Percentiles rank a stretch among this genome's conserved stretches.
Conservation (phyloP, 37 sponge, comb jelly and placozoan genomes). For the Spongilla lacustris region DNA sequence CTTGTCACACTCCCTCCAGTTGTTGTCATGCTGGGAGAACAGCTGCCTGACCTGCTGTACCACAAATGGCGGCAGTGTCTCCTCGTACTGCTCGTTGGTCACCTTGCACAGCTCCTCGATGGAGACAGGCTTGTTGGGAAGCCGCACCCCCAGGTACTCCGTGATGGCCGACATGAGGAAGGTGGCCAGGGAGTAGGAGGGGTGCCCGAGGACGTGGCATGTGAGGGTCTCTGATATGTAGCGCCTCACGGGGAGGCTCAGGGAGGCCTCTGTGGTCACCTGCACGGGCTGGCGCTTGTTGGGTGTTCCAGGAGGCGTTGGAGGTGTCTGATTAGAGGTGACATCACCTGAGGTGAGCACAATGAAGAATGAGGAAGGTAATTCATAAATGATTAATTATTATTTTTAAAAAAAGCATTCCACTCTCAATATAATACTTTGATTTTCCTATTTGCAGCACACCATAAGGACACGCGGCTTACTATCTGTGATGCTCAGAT, state of each 20-base stretch:
- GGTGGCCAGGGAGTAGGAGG: conserved; percentile 73
- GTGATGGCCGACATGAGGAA: conserved; percentile 54
- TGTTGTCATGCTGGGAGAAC: conserved; percentile 77
- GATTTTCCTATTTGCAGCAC: neutral
- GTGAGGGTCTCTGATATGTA: conserved; percentile 84
- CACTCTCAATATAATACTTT: too few relatives aligned
- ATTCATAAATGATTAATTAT: too few relatives aligned
- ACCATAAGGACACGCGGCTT: neutral
- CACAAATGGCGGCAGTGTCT: conserved; percentile 20
- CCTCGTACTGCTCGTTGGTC: conserved; percentile 78
- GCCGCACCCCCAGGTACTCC: conserved; percentile 54
- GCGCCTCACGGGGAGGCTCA: conserved; percentile 64
- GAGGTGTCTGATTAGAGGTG: neutral
- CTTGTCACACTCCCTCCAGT: conserved; percentile 86
- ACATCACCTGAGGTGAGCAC: neutral
- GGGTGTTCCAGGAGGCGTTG: conserved; percentile 66
- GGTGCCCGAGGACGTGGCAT: conserved; percentile 78
- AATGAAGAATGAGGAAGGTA: neutral
- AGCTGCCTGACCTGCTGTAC: conserved; percentile 73
- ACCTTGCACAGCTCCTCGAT: conserved; percentile 78
- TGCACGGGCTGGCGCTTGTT: conserved; percentile 17
- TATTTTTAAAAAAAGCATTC: too few relatives aligned
- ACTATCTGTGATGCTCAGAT: conserved; percentile 40
- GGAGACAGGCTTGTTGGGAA: conserved; percentile 42
- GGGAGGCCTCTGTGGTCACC: conserved; percentile 64